phyloP scores from a whole-genome alignment of 2,113 vertebrate genomes.

The Phasianus colchicus region DNA sequence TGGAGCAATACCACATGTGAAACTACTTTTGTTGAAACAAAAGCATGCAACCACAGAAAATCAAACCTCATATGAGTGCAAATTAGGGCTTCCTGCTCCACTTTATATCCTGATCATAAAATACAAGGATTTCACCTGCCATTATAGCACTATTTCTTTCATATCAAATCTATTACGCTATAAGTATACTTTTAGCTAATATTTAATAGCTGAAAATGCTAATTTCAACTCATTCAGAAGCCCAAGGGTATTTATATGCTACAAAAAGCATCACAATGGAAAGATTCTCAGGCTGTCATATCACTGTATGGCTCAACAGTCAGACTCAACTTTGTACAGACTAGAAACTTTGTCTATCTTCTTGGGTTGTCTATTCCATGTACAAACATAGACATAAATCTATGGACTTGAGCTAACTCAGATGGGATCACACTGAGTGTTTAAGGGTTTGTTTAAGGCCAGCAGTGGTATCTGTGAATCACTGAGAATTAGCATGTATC shows the following conservation, averaged over 20 bases:
- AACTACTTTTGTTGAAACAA: background rate
- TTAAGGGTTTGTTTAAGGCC: background rate
- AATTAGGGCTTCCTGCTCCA: background rate
- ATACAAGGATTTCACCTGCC: background rate
- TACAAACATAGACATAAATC: background rate
- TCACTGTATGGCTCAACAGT: background rate
- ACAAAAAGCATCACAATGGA: background rate
- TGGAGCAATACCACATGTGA: background rate
- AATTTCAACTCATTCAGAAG: background rate
- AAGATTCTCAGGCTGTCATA: background rate
- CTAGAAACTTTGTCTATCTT: background rate
- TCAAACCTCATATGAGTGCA: background rate
- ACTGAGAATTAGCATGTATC: background rate
- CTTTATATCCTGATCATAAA: background rate
- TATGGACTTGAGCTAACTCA: background rate
- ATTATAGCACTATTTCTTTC: background rate
- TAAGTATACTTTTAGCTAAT: background rate
- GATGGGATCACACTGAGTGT: background rate
- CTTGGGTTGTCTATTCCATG: background rate
- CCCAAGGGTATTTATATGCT: background rate
- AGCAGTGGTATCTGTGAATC: background rate
- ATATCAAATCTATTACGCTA: background rate
- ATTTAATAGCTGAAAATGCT: background rate
- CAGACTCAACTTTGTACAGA: background rate
- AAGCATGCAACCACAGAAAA: background rate